Percentiles rank a stretch among this genome's conserved stretches.
Evolutionary conservation across 2,113 vertebrate species (phyloP).

Genomic region (Mustela nigripes): DNA sequence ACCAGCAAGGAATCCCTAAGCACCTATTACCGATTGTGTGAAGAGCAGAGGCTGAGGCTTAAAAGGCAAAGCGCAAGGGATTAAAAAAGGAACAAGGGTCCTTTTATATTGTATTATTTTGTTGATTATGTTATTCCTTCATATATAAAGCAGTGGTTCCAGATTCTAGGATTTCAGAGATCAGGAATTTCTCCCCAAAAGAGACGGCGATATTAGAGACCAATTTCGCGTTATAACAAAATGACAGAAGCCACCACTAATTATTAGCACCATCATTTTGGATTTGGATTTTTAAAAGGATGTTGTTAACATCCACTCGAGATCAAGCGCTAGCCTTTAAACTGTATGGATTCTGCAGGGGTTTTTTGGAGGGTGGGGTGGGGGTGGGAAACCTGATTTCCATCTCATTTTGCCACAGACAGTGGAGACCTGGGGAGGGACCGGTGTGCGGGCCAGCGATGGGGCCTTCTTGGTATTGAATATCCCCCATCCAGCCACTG

Average conservation of each 20-base stretch:
- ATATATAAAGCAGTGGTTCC: background rate
- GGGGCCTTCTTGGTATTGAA: background rate
- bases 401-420: conserved; percentile 3
- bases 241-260: background rate
- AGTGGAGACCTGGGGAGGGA: background rate
- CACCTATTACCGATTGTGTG: background rate
- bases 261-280: background rate
- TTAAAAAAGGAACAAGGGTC: background rate
- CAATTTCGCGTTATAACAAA: background rate
- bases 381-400: background rate
- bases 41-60: background rate
- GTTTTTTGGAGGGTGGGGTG: background rate
- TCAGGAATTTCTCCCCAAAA: background rate
- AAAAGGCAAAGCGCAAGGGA: background rate
- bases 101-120: background rate
- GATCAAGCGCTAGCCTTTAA: background rate
- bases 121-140: background rate
- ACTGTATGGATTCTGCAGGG: background rate
- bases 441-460: background rate
- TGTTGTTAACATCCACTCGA: background rate
- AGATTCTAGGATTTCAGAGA: background rate
- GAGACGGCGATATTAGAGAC: background rate
- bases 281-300: background rate
- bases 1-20: background rate
- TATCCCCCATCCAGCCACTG: background rate